These are phyloP conservation scores for Thunnus albacares DNA, from an alignment of 2,797 vertebrate species.

Conservation along the genomic window DNA sequence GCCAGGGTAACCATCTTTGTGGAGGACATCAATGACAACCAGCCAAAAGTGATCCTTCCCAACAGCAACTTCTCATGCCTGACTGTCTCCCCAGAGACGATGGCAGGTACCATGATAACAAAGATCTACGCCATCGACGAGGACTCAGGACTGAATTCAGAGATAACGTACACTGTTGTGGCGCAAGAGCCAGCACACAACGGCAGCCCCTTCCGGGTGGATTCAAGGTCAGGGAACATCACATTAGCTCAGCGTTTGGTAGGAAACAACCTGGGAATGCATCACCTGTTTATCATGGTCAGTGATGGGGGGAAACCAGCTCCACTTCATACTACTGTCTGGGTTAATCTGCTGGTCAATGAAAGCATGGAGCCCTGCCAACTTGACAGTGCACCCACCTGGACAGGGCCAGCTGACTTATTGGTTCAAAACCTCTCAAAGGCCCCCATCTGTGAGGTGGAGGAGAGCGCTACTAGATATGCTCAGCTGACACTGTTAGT, in stretches of 20 bases:
- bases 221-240: conserved; percentile 84
- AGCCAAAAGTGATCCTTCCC: conserved; percentile 86
- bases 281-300: conserved; percentile 85
- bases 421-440: conserved; percentile 50
- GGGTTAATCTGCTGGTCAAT: conserved; percentile 87
- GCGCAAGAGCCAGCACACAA: conserved; percentile 55
- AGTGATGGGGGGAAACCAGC: conserved; percentile 85
- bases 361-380: conserved; percentile 80
- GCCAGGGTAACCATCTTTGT: conserved; percentile 85
- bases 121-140: conserved; percentile 86
- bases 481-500: conserved; percentile 65
- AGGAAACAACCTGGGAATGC: conserved; percentile 81
- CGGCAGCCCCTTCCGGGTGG: conserved; percentile 82
- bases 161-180: conserved; percentile 83
- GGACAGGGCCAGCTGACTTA: conserved; percentile 60
- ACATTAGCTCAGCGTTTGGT: conserved; percentile 77
- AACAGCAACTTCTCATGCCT: conserved; percentile 87
- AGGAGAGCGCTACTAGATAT: conserved; percentile 37
- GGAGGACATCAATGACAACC: conserved; percentile 89
- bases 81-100: conserved; percentile 77
- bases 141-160: conserved; percentile 86
- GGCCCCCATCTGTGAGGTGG: conserved; percentile 60
- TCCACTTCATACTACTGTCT: conserved; percentile 85
- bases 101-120: conserved; percentile 79
- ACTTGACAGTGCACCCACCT: conserved; percentile 75